A percentile compares a stretch with the other conserved stretches of the same genome.
These are phyloP conservation scores for Lasioglossum oenotherae DNA, from an alignment of 2,888 invertebrate genomes.

Conservation along the genomic window DNA sequence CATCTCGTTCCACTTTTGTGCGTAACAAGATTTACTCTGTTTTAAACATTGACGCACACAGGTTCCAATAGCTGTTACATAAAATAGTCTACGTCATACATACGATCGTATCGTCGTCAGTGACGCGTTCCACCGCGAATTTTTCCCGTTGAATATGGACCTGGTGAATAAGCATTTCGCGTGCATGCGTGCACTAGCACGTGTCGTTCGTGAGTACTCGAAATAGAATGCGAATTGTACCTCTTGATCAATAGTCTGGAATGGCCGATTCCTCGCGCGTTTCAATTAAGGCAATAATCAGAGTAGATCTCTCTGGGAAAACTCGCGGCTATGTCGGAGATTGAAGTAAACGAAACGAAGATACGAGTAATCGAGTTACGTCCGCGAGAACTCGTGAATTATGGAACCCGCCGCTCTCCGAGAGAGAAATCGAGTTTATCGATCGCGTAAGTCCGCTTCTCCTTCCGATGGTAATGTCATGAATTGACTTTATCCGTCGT, in stretches of 20 bases:
- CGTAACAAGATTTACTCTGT: neutral
- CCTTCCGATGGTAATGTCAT: slow-evolving; percentile 55
- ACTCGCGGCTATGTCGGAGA: neutral
- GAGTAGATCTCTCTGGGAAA: neutral
- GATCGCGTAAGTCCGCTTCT: slow-evolving; percentile 25
- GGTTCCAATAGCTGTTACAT: neutral
- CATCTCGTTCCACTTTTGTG: neutral
- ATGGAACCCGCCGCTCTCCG: neutral
- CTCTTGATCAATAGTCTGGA: neutral
- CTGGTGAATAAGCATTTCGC: neutral
- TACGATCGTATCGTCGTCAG: neutral
- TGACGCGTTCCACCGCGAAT: neutral
- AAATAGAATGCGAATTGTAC: neutral
- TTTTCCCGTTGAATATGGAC: slow-evolving; percentile 6
- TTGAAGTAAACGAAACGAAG: neutral
- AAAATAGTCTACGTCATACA: neutral
- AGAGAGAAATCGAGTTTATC: slow-evolving; percentile 48
- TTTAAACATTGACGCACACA: slow-evolving; percentile 12
- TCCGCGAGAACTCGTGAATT: neutral
- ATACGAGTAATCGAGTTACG: neutral
- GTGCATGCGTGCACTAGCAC: neutral
- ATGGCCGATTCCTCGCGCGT: neutral
- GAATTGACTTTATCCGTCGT: slow-evolving; percentile 43
- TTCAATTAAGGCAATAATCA: neutral
- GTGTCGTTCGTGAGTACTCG: neutral